These are phyloP conservation scores for Holocentrus rufus DNA, from an alignment of 2,797 vertebrate species.

Conservation along the genomic window DNA sequence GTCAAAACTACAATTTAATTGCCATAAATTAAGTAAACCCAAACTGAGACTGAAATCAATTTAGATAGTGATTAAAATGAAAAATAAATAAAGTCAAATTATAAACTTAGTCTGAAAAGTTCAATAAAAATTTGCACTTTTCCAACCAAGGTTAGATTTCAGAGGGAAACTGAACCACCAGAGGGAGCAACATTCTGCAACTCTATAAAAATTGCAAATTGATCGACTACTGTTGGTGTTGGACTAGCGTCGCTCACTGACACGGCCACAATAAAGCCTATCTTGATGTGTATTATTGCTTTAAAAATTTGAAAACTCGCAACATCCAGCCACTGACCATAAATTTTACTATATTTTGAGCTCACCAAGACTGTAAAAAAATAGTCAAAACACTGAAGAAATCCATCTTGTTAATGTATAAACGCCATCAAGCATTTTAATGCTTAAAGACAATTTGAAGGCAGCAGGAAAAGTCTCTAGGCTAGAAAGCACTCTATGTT, in stretches of 20 bases:
- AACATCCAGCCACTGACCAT: background rate
- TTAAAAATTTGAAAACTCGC: background rate
- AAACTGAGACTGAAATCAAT: background rate
- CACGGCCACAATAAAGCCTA: too few relatives aligned
- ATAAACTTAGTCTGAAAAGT: too few relatives aligned
- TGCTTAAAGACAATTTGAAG: background rate
- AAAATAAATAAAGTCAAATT: background rate
- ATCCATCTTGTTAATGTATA: background rate
- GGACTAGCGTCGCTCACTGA: too few relatives aligned
- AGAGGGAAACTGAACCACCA: constrained; percentile 22
- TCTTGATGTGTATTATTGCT: background rate
- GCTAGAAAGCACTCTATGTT: background rate
- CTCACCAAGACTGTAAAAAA: background rate
- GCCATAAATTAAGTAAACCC: background rate
- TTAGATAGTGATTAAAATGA: background rate
- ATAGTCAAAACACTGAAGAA: background rate
- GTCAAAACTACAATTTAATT: background rate
- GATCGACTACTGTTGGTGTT: background rate
- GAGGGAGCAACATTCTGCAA: background rate
- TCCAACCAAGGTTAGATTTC: background rate
- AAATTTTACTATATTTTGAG: background rate
- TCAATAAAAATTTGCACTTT: too few relatives aligned
- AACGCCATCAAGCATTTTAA: background rate
- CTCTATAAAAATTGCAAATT: background rate
- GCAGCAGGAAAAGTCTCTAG: background rate